phyloP scores from a whole-genome alignment of 35 echinoderm and acorn worm species.

The Heliocidaris tuberculata region DNA sequence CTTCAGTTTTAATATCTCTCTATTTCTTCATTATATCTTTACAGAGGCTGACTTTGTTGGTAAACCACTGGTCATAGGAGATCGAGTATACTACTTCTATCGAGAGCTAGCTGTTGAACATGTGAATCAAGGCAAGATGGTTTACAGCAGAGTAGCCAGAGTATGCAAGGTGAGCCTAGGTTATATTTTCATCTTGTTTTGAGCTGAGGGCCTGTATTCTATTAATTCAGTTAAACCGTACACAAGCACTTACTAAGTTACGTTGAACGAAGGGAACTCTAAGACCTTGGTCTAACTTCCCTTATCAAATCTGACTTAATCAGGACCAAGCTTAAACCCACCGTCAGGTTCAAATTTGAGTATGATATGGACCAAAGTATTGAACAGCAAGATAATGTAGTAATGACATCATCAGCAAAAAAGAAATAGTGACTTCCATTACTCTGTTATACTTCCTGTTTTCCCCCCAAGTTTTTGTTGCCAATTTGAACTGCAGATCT shows the following conservation, averaged over 20 bases:
- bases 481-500: not conserved
- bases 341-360: too few species aligned
- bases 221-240: too few species aligned
- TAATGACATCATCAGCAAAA: too few species aligned
- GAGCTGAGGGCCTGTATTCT: too few species aligned
- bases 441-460: not conserved
- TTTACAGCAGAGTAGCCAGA: constrained; percentile 60
- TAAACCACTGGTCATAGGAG: constrained; percentile 47
- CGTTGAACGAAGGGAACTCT: too few species aligned
- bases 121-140: constrained; percentile 53
- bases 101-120: constrained; percentile 60
- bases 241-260: too few species aligned
- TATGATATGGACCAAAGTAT: too few species aligned
- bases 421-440: too few species aligned
- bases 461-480: not conserved
- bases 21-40: not conserved
- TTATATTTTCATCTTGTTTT: not conserved
- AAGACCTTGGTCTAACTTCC: too few species aligned
- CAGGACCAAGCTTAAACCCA: too few species aligned
- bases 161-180: constrained; percentile 59
- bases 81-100: constrained; percentile 64
- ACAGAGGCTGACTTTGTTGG: constrained; percentile 67
- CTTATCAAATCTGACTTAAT: not conserved
- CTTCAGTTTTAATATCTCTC: too few species aligned
- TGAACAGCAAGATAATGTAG: too few species aligned